Conservation (phyloP, 2,113 vertebrate species). For the Cromileptes altivelis region DNA sequence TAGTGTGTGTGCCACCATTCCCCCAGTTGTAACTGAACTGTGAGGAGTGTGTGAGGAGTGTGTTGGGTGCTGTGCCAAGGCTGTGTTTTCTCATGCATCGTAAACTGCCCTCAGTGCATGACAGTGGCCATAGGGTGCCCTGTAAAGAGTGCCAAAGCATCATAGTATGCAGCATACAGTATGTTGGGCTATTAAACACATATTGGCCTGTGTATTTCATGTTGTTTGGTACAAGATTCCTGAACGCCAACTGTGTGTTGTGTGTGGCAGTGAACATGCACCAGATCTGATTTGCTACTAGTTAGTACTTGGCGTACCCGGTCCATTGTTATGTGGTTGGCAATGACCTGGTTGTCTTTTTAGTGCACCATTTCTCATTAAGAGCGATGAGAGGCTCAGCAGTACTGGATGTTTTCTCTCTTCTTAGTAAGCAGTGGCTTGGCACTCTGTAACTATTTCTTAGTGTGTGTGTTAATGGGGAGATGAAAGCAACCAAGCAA, state of each 20-base stretch:
- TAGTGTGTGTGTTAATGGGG: constrained; percentile 9
- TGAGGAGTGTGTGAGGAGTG: constrained; percentile 9
- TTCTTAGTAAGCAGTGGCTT: not conserved
- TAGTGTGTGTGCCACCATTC: constrained; percentile 20
- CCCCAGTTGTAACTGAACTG: not conserved
- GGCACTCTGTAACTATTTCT: not conserved
- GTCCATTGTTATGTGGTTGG: not conserved
- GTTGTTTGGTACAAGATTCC: constrained; percentile 21
- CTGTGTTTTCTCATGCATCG: constrained; percentile 57
- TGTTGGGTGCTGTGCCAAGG: constrained; percentile 30
- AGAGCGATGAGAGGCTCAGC: not conserved
- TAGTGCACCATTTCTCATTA: not conserved
- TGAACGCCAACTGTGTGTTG: not conserved
- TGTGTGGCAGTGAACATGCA: not conserved
- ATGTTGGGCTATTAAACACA: constrained; percentile 39
- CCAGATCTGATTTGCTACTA: not conserved
- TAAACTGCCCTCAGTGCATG: constrained; percentile 61
- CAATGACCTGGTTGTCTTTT: not conserved
- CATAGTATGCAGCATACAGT: constrained; percentile 15
- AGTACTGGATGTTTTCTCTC: constrained; percentile 5
- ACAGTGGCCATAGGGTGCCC: constrained; percentile 36
- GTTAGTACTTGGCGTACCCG: constrained; percentile 3
- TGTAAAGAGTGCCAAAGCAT: constrained; percentile 60
- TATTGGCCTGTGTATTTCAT: constrained; percentile 13
- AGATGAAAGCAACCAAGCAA: constrained; percentile 39